Percentiles rank a stretch among this genome's conserved stretches.
These are phyloP conservation scores for Rhinoderma darwinii DNA, from an alignment of 2,113 vertebrate species.

Conservation along the genomic window DNA sequence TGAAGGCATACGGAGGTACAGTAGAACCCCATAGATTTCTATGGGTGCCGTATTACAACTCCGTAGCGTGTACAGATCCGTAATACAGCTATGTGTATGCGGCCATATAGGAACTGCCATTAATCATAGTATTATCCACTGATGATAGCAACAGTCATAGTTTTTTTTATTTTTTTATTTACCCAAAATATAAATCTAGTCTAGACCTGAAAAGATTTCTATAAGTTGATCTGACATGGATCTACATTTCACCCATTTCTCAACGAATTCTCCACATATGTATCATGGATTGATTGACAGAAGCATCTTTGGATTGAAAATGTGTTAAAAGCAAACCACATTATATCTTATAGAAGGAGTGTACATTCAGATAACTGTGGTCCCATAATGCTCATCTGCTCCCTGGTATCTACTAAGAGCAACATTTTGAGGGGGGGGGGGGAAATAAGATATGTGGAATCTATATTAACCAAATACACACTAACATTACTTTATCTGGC, in stretches of 20 bases:
- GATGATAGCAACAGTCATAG: neutral
- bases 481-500: neutral
- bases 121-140: neutral
- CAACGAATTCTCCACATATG: neutral
- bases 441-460: neutral
- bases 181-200: neutral
- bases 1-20: neutral
- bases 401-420: neutral
- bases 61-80: neutral
- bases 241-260: neutral
- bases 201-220: neutral
- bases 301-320: neutral
- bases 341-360: neutral
- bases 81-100: neutral
- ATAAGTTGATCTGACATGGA: neutral
- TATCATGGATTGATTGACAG: neutral
- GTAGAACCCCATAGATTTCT: neutral
- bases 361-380: slow-evolving; percentile 35
- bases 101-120: neutral
- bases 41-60: neutral
- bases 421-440: neutral
- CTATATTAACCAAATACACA: neutral
- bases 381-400: neutral
- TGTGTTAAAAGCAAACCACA: neutral
- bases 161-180: neutral